These are phyloP conservation scores for Anabacerthia variegaticeps DNA, from an alignment of 2,797 vertebrate genomes.

Conservation along the genomic window DNA sequence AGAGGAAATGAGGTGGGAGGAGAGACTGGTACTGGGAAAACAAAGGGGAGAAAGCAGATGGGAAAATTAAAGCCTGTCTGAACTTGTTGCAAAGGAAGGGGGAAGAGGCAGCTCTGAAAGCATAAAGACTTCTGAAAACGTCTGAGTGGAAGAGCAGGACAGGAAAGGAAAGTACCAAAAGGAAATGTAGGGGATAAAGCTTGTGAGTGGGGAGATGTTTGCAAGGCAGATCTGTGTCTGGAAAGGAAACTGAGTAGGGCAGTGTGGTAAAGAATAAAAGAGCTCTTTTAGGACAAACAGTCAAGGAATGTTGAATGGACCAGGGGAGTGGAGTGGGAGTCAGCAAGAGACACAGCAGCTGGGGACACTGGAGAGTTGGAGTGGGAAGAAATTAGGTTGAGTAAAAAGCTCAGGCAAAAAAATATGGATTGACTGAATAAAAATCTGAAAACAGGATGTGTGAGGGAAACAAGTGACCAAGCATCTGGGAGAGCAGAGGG, in stretches of 20 bases:
- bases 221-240: neutral
- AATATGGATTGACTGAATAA: neutral
- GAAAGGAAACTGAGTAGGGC: neutral
- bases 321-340: neutral
- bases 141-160: neutral
- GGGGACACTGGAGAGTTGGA: neutral
- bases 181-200: neutral
- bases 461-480: rapidly evolving
- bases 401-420: neutral
- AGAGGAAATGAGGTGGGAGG: constrained; percentile 3
- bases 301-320: neutral
- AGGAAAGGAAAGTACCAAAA: neutral
- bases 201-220: neutral
- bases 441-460: neutral
- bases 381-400: neutral
- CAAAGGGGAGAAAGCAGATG: neutral
- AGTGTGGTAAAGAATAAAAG: neutral
- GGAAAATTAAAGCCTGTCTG: neutral
- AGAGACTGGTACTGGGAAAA: neutral
- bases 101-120: neutral
- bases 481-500: neutral
- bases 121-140: neutral
- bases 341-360: neutral
- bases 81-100: neutral
- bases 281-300: neutral